These are phyloP conservation scores for Magallana ariakensis DNA, from an alignment of 1,140 invertebrate species.

Conservation along the genomic window DNA sequence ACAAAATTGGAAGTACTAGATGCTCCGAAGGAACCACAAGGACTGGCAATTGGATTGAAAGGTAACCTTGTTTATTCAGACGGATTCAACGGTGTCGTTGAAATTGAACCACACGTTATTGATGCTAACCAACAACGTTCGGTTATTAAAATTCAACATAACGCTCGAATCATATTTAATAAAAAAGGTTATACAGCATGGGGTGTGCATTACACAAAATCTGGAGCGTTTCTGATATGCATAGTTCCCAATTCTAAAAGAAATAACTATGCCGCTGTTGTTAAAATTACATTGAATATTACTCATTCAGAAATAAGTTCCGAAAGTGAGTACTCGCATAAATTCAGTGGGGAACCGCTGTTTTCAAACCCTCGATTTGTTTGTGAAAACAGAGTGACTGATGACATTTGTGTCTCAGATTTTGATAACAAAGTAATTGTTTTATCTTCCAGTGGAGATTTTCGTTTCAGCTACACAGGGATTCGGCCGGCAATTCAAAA, in stretches of 20 bases:
- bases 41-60: not conserved
- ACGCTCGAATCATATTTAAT: not conserved
- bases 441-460: not conserved
- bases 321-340: not conserved
- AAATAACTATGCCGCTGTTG: not conserved
- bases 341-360: not conserved
- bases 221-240: not conserved
- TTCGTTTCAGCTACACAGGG: not conserved
- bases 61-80: not conserved
- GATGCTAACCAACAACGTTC: too few relatives aligned
- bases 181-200: not conserved
- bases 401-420: too few relatives aligned
- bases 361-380: not conserved
- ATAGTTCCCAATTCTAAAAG: not conserved
- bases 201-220: not conserved
- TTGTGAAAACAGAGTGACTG: too few relatives aligned
- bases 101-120: not conserved
- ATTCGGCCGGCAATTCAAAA: not conserved
- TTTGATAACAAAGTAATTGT: not conserved
- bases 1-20: not conserved
- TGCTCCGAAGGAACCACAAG: not conserved
- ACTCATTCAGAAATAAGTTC: not conserved
- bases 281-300: not conserved
- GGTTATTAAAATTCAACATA: not conserved
- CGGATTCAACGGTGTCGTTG: not conserved